Conservation (phyloP, 2,888 invertebrate species). For the Pinctada fucata region DNA sequence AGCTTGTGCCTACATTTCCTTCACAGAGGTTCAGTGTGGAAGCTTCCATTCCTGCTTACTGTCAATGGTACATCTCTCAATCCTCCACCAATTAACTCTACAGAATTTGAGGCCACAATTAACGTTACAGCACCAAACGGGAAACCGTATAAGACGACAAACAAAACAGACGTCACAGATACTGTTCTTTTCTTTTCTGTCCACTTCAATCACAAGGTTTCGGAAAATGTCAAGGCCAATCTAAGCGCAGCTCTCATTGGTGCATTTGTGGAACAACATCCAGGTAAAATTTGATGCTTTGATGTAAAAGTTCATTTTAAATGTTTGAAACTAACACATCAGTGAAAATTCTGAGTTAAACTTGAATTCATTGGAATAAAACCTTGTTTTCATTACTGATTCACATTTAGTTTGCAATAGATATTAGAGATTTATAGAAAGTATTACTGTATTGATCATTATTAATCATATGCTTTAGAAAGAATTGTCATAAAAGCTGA, state of each 20-base stretch:
- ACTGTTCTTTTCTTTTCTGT: conserved; percentile 40
- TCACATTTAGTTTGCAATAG: too few species aligned
- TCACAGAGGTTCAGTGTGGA: conserved; percentile 31
- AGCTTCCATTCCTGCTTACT: conserved; percentile 35
- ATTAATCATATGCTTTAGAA: too few species aligned
- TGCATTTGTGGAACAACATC: conserved; percentile 49
- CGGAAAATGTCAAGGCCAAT: conserved; percentile 38
- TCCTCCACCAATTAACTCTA: conserved; percentile 30
- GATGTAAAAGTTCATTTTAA: too few species aligned
- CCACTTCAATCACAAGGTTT: conserved; percentile 48
- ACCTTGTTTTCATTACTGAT: too few species aligned
- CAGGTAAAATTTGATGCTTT: conserved; percentile 36
- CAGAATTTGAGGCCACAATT: conserved; percentile 37
- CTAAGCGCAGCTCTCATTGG: conserved; percentile 44
- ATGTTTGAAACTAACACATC: too few species aligned
- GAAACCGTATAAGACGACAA: conserved; percentile 34
- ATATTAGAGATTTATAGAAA: too few species aligned
- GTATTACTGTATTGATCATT: too few species aligned
- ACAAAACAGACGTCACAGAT: conserved; percentile 37
- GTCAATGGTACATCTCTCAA: conserved; percentile 24
- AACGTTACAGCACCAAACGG: conserved; percentile 36
- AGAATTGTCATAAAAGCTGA: too few species aligned
- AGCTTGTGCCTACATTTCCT: neutral
- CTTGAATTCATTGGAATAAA: too few species aligned
- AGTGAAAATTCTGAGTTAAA: too few species aligned